These are phyloP conservation scores for Tiaroga cobitis DNA, from an alignment of 2,797 vertebrate species.

Conservation along the genomic window DNA sequence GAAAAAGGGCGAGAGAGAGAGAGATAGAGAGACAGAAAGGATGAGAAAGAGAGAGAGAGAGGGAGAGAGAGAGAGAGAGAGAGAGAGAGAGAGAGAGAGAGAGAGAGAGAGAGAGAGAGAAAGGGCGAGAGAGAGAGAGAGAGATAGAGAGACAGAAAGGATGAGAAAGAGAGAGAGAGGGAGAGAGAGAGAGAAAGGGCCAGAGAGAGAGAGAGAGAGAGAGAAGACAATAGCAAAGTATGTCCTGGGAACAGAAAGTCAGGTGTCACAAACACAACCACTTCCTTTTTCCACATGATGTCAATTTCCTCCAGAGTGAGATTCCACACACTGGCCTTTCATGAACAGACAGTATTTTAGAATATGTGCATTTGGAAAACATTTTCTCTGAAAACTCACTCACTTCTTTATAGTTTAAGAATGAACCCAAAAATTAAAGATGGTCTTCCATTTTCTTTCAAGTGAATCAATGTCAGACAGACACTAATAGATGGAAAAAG, in stretches of 20 bases:
- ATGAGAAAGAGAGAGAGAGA: no score
- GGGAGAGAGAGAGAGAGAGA: not conserved
- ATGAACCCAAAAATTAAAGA: not conserved
- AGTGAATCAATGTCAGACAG: not conserved
- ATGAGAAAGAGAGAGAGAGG: not conserved
- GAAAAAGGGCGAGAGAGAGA: not conserved
- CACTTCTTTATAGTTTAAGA: not conserved
- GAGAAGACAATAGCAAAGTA: conserved; percentile 68
- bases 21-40: conserved; percentile 11
- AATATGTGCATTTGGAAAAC: not conserved
- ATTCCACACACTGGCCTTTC: conserved; percentile 33
- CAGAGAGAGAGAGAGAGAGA: conserved; percentile 14
- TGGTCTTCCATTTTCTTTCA: not conserved
- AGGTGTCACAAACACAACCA: conserved; percentile 73
- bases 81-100: not conserved
- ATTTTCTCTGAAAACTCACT: not conserved
- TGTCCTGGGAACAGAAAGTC: conserved; percentile 63
- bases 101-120: not conserved
- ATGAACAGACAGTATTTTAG: not conserved
- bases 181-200: not conserved
- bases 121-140: not conserved
- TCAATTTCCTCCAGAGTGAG: conserved; percentile 71
- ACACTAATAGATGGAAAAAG: not conserved
- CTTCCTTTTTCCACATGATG: conserved; percentile 80
- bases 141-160: conserved; percentile 11